A percentile compares a stretch with the other conserved stretches of the same genome.
phyloP scores from a whole-genome alignment of 2,797 vertebrate species.

The Poecilia wingei region DNA sequence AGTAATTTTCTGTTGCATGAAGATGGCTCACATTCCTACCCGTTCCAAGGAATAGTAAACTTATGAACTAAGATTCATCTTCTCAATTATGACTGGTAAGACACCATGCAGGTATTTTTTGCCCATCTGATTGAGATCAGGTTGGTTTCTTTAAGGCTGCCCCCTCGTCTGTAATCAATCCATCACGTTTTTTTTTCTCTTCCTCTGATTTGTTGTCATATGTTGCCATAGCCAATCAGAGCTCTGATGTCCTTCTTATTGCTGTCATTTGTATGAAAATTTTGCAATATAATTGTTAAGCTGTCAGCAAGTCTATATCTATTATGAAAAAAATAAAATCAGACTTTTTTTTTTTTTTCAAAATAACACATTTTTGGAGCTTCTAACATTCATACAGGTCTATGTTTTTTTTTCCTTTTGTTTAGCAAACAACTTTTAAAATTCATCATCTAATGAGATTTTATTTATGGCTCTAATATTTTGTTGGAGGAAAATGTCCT shows the following conservation, averaged over 20 bases:
- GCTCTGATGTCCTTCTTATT: constrained; percentile 6
- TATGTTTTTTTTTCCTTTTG: not conserved
- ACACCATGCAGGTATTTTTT: not conserved
- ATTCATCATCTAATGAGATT: constrained; percentile 23
- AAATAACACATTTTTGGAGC: constrained; percentile 17
- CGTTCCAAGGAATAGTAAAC: constrained; percentile 1
- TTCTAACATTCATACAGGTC: constrained; percentile 3
- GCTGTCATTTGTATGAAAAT: constrained; percentile 52
- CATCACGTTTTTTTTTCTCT: not conserved
- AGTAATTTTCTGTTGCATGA: not conserved
- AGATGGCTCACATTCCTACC: not conserved
- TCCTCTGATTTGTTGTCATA: constrained; percentile 6
- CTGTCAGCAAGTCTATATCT: constrained; percentile 68
- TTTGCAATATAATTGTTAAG: constrained; percentile 47
- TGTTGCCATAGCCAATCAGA: constrained; percentile 25
- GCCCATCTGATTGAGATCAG: not conserved
- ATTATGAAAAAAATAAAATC: constrained; percentile 66
- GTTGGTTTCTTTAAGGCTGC: not conserved
- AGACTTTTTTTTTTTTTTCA: constrained; percentile 40
- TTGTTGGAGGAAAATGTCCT: constrained; percentile 28
- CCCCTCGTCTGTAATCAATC: constrained; percentile 1
- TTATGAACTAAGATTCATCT: not conserved
- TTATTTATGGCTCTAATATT: constrained; percentile 28
- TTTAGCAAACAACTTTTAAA: constrained; percentile 1
- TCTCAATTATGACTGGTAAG: constrained; percentile 5